A percentile compares a stretch with the other conserved stretches of the same genome.
Evolutionary conservation across 1,140 invertebrate genomes (phyloP).

Genomic region (Drosophila virilis): DNA sequence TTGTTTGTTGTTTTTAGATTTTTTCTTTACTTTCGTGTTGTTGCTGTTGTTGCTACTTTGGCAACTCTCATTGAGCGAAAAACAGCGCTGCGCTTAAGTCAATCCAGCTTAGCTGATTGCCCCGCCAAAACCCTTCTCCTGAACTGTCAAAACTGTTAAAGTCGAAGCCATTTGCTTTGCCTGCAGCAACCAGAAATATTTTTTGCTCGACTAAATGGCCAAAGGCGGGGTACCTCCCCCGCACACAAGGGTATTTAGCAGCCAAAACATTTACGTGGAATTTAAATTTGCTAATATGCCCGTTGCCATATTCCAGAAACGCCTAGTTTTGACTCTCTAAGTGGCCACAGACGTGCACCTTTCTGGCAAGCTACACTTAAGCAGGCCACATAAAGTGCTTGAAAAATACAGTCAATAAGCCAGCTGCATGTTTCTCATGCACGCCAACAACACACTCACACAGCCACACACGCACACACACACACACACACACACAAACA

Average conservation of each 20-base stretch:
- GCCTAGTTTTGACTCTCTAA: neutral
- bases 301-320: conserved; percentile 16
- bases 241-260: neutral
- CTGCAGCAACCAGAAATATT: neutral
- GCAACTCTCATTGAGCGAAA: conserved; percentile 59
- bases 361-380: conserved; percentile 10
- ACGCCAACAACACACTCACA: conserved; percentile 2
- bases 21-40: neutral
- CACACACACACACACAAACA: neutral
- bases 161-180: conserved; percentile 18
- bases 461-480: neutral
- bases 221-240: neutral
- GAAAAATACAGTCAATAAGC: conserved; percentile 9
- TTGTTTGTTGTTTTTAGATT: neutral
- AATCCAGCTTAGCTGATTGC: conserved; percentile 66
- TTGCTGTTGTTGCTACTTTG: conserved; percentile 28
- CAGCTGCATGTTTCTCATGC: conserved; percentile 3
- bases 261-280: neutral
- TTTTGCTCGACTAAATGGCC: conserved; percentile 16
- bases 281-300: conserved; percentile 35
- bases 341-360: conserved; percentile 1
- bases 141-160: conserved; percentile 51
- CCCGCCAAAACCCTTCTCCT: neutral
- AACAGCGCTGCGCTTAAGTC: conserved; percentile 30
- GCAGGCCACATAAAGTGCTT: neutral